Conservation (phyloP, 2,888 invertebrate species). For the Drosophila testacea region DNA sequence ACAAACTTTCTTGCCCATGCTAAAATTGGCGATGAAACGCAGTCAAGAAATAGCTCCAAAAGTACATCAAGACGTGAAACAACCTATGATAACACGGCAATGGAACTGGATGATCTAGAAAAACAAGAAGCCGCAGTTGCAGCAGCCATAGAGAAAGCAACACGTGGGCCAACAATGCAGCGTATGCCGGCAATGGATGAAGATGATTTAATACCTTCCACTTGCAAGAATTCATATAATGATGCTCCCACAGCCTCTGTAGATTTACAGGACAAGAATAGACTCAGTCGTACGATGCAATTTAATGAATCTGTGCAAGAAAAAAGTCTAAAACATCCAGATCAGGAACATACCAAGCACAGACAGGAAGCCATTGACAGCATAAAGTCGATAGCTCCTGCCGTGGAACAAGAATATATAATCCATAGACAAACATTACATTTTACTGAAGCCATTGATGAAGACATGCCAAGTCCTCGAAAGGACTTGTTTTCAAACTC, state of each 20-base stretch:
- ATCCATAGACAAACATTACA: slow-evolving; percentile 21
- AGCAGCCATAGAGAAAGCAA: slow-evolving; percentile 23
- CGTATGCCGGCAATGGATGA: slow-evolving; percentile 11
- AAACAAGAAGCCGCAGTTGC: slow-evolving; percentile 35
- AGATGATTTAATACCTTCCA: background rate
- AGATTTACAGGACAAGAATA: background rate
- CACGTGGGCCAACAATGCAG: slow-evolving; percentile 11
- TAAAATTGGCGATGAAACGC: slow-evolving; percentile 72
- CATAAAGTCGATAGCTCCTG: background rate
- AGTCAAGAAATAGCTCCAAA: slow-evolving; percentile 64
- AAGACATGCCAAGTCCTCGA: slow-evolving; percentile 6
- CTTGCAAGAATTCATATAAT: background rate
- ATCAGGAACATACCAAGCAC: background rate
- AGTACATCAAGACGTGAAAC: slow-evolving; percentile 57
- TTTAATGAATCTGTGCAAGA: slow-evolving; percentile 28
- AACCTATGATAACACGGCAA: slow-evolving; percentile 42
- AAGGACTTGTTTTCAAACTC: background rate
- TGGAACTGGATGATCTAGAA: slow-evolving; percentile 59
- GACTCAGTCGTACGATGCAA: slow-evolving; percentile 21
- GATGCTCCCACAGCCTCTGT: background rate
- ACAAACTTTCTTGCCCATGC: slow-evolving; percentile 73
- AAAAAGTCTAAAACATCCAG: background rate
- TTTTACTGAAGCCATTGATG: slow-evolving; percentile 17
- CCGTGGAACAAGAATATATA: background rate
- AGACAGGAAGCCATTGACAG: slow-evolving; percentile 22